phyloP scores from a whole-genome alignment of 2,888 invertebrate species.

The Blera fallax region DNA sequence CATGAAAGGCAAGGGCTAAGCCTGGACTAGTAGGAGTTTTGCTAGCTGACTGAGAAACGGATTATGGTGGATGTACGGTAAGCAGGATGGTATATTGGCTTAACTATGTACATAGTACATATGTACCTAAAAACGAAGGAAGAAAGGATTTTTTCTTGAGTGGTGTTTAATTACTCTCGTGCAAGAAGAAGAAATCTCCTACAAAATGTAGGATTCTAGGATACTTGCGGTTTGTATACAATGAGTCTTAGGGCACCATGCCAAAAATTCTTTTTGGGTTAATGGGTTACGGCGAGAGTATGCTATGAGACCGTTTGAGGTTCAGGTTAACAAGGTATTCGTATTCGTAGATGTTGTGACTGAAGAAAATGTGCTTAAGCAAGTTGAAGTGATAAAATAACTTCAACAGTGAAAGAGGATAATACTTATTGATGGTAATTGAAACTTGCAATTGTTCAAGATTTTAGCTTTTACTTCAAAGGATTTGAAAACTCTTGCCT shows the following conservation, averaged over 20 bases:
- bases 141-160: not conserved
- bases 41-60: slow-evolving; percentile 1
- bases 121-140: too few relatives aligned
- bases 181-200: not conserved
- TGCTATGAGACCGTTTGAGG: not conserved
- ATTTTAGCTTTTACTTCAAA: too few relatives aligned
- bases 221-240: not conserved
- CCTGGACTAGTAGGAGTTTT: not conserved
- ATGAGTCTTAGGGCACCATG: not conserved
- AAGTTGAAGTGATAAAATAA: not conserved
- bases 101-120: not conserved
- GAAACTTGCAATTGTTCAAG: not conserved
- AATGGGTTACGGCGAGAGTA: slow-evolving; percentile 6
- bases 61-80: slow-evolving; percentile 1
- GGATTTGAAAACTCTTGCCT: too few relatives aligned
- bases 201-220: not conserved
- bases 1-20: slow-evolving; percentile 18
- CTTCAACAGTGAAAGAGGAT: not conserved
- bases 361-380: not conserved
- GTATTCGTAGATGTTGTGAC: not conserved
- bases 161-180: slow-evolving; percentile 22
- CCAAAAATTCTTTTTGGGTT: slow-evolving; percentile 7
- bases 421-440: not conserved
- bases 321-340: not conserved
- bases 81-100: not conserved